Evolutionary conservation across 2,888 invertebrate genomes (phyloP), one percentile per base, ranked within the genome.

Genomic region (Arctia plantaginis): DNA sequence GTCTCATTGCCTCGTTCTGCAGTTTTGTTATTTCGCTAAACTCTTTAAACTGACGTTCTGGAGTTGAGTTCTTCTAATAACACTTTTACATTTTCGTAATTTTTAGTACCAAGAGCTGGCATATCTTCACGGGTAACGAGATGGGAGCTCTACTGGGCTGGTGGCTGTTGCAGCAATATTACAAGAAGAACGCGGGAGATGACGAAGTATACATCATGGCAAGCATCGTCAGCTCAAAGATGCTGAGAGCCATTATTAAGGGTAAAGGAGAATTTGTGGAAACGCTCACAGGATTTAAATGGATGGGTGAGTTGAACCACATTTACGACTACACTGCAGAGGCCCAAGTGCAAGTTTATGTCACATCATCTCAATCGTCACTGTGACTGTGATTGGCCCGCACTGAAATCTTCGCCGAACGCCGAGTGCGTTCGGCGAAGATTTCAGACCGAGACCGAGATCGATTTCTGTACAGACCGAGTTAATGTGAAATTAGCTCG

Each of bases 261-360:
- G 96, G 96, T 1, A 98, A 98, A 88, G 99, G 98, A 75, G 96
- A 97, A 84, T 97, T 97, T 80, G 92, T 96, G 79, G 99, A 99
- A 94, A 99, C 99, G 0, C 96, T 99, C 72, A 99, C 99, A 0
- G 99, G 99, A 0, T 99, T 99, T 91, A 99, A 99, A 90, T 99
- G 99, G 99, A 99, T 99, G 98, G 99, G 99, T 94, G 80, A 90
- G 91, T 62, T 18, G 7, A 62, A 8, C 23, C 51, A 23, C 23
- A 1, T 7, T 35, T 35, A 35, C 35, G 35, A 35, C 6, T 6
- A 35, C 35, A n/a, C n/a, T n/a, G n/a, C n/a, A n/a, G n/a, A n/a
- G n/a, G n/a, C n/a, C n/a, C n/a, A n/a, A n/a, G n/a, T n/a, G n/a
- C n/a, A n/a, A n/a, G n/a, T n/a, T n/a, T n/a, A n/a, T n/a, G n/a